phyloP scores from a whole-genome alignment of 2,113 vertebrate species.

The Sander vitreus region DNA sequence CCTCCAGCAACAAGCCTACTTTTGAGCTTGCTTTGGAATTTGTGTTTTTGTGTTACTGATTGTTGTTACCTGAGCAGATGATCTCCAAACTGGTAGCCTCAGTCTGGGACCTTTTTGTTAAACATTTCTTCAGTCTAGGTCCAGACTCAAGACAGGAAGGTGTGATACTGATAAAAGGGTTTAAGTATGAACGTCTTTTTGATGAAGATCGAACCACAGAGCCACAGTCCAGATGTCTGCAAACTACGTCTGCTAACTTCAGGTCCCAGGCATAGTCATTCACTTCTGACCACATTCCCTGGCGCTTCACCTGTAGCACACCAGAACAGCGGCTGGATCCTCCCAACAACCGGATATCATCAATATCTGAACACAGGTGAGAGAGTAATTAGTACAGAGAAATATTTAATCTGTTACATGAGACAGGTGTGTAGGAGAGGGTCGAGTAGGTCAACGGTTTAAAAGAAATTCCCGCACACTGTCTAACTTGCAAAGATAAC shows the following conservation, averaged over 20 bases:
- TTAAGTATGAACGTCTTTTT: accelerated
- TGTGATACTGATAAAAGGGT: not conserved
- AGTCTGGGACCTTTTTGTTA: not conserved
- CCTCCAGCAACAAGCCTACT: not conserved
- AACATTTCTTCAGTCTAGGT: not conserved
- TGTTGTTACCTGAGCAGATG: not conserved
- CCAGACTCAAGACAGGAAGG: not conserved
- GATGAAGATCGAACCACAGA: not conserved
- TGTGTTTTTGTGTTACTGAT: not conserved
- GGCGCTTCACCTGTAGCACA: not conserved
- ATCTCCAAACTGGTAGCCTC: not conserved
- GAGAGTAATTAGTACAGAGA: not conserved
- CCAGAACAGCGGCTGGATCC: constrained; percentile 5
- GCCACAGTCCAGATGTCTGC: constrained; percentile 7
- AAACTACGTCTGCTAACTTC: not conserved
- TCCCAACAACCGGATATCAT: not conserved
- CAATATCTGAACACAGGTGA: not conserved
- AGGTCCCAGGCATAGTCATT: not conserved
- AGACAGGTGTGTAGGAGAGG: no score
- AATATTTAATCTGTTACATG: no score
- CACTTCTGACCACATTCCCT: not conserved
- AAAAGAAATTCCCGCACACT: no score
- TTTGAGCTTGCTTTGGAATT: not conserved
- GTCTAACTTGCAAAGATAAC: no score
- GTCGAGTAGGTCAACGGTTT: no score